Evolutionary conservation across 2,888 invertebrate species (phyloP), one percentile per base, ranked within the genome.

Genomic region (Formica aserva): DNA sequence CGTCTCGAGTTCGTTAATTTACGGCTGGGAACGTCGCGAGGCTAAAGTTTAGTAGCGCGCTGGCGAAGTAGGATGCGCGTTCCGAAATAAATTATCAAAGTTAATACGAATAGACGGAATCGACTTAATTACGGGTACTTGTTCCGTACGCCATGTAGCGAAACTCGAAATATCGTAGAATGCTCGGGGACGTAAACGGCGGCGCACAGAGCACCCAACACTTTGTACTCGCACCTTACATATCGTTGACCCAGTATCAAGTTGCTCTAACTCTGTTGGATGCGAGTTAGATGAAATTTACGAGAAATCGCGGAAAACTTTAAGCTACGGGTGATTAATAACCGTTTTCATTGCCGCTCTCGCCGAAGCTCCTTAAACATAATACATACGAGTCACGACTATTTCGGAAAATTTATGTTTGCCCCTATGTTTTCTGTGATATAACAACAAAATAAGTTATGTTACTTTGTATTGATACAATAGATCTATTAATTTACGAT

Each of bases 61-160:
- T 13, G 13, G n/a, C 26, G 32, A 11, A n/a, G 55, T 29, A 26
- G 60, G 38, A 57, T 55, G 48, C 6, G 69, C 60, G 32, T 60
- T 13, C n/a, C 45, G n/a, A 78, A 71, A 45, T 78, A 78, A 78
- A 78, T 78, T 60, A 78, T 71, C 45, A 35, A 82, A 85, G 82
- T 82, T 85, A 65, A 76, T 52, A 52, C 45, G 83, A 62, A 52
- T 85, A 74, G 87, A 86, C 82, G 76, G 81, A 85, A 84, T 72
- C 77, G 74, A 65, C 74, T 65, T 75, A 63, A 88, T 88, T 82
- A 84, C 75, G 18, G 52, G 57, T 32, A 71, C 78, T 62, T 69
- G 76, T 82, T 85, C 55, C 71, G 71, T n/a, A 65, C 66, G 81
- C 63, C 60, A 55, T 69, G 66, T 82, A 15, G 55, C 45, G 66